Percentiles rank a stretch among this genome's conserved stretches.
These are phyloP conservation scores for Loriculus beryllinus DNA, from an alignment of 2,797 vertebrate genomes.

Conservation along the genomic window DNA sequence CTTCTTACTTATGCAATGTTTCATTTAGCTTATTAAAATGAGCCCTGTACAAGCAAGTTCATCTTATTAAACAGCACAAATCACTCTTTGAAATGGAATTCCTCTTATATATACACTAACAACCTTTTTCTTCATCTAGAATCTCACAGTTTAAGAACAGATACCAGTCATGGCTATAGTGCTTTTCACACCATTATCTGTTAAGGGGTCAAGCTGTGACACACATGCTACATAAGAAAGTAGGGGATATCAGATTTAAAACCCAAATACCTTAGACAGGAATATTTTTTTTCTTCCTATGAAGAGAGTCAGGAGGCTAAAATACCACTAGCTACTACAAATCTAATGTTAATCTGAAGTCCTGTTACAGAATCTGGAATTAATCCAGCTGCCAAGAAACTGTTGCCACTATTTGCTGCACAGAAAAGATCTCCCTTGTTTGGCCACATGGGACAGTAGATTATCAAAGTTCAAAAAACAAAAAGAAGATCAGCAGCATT, in stretches of 20 bases:
- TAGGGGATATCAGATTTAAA: background rate
- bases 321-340: background rate
- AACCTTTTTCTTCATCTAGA: background rate
- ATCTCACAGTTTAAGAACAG: background rate
- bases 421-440: background rate
- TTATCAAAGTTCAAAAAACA: background rate
- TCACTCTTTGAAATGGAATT: background rate
- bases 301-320: background rate
- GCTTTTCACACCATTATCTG: background rate
- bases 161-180: background rate
- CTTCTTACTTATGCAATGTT: background rate
- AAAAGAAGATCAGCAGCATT: background rate
- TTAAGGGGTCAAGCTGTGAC: background rate
- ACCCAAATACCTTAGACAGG: background rate
- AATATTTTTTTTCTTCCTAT: background rate
- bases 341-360: background rate
- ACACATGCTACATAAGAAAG: accelerated
- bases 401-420: background rate
- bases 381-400: background rate
- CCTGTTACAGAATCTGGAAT: background rate
- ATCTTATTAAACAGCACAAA: background rate
- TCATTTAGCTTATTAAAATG: conserved; percentile 25
- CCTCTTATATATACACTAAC: background rate
- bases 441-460: background rate
- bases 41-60: background rate